Evolutionary conservation across 1,140 invertebrate species (phyloP), one percentile per base, ranked within the genome.

Genomic region (Zaprionus africanus): DNA sequence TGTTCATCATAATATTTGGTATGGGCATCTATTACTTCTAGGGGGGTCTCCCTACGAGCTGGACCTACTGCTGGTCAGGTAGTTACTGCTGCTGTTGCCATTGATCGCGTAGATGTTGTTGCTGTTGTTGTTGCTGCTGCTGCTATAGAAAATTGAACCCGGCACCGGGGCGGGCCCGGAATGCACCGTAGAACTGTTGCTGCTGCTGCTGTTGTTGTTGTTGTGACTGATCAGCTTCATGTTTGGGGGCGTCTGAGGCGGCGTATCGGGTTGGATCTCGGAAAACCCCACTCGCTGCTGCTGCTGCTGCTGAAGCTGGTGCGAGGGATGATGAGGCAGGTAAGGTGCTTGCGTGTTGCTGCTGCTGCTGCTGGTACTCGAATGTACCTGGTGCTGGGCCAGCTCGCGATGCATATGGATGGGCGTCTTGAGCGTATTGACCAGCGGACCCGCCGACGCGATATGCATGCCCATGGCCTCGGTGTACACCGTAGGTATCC

Each of bases 231-330:
- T 96, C 92, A 97, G 94, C 91, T 97, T 98, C 96, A 97, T 97
- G 93, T 97, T 98, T 90, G 97, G 97, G 60, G 97, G 97, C 56
- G 97, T 98, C 93, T 98, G 97, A 4, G 97, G 97, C 67, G 97
- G 97, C 22, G 97, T 98, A 86, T 92, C 97, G 74, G 97, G 97
- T 93, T 96, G 96, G 84, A 97, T 96, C 90, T 97, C 97, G 82
- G 96, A 96, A 94, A 97, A 97, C 92, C 95, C 96, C 94, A 95
- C 94, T 67, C 81, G 78, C 74, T 81, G 81, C 51, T 82, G 86
- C 5, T 86, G 79, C 26, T 51, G 46, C 19, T 51, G 46, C 19
- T 77, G 68, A 34, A 74, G 73, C 36, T 77, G 68, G 28, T 76
- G 73, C 28, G 73, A 54, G 15, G 22, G 56, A 31, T 57, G 54